Conservation (phyloP, 2,797 vertebrate species). For the Emydoidea blandingii region DNA sequence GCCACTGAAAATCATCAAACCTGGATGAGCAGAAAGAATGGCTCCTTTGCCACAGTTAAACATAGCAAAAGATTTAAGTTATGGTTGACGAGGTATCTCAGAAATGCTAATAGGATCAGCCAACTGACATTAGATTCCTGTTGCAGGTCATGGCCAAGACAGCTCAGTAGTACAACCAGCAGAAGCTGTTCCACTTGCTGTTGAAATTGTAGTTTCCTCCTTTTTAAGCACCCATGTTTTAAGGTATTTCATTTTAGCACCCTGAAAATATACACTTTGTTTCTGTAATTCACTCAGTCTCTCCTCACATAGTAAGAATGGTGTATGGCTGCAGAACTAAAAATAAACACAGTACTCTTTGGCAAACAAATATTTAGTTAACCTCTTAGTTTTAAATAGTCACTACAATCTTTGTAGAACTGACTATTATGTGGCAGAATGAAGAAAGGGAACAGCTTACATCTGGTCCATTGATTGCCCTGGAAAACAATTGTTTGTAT, state of each 20-base stretch:
- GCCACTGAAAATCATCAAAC: slow-evolving; percentile 1
- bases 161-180: not conserved
- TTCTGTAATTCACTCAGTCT: no score
- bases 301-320: no score
- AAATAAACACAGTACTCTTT: not conserved
- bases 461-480: no score
- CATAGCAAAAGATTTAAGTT: not conserved
- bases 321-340: not conserved
- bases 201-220: not conserved
- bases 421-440: not conserved
- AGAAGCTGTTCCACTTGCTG: not conserved
- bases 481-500: no score
- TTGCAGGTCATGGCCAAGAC: not conserved
- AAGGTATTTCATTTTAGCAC: no score
- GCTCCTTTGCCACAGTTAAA: not conserved
- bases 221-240: not conserved
- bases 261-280: no score
- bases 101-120: not conserved
- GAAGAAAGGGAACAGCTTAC: not conserved
- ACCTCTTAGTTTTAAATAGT: not conserved
- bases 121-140: not conserved
- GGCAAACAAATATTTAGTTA: not conserved
- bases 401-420: not conserved
- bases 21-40: not conserved
- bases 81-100: not conserved